Conservation (phyloP, 2,797 vertebrate species). For the Apogon talboti region DNA sequence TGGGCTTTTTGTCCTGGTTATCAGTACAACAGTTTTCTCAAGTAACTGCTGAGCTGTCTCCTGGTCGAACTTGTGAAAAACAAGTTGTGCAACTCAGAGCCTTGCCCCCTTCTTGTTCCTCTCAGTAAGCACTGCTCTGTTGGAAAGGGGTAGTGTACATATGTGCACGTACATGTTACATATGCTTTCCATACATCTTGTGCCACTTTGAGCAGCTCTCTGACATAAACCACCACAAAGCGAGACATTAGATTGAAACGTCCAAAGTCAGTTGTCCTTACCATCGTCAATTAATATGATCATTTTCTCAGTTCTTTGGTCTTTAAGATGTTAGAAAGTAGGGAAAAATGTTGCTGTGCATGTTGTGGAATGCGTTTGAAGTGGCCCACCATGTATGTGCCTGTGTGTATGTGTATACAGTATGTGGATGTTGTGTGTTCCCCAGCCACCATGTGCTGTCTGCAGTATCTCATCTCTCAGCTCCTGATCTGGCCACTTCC, state of each 20-base stretch:
- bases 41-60: conserved; percentile 67
- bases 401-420: conserved; percentile 41
- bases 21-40: conserved; percentile 58
- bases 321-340: no score
- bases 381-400: conserved; percentile 82
- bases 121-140: conserved; percentile 67
- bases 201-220: conserved; percentile 16
- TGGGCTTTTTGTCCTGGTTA: conserved; percentile 51
- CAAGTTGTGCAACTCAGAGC: conserved; percentile 78
- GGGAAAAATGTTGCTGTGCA: conserved; percentile 49
- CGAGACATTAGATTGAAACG: conserved; percentile 8
- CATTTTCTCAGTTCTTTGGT: no score
- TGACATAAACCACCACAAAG: neutral
- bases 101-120: conserved; percentile 72
- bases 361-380: conserved; percentile 86
- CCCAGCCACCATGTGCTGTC: conserved; percentile 52
- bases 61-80: conserved; percentile 66
- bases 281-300: no score
- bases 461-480: conserved; percentile 65
- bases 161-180: conserved; percentile 35
- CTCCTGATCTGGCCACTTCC: conserved; percentile 70
- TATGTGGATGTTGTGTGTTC: conserved; percentile 18
- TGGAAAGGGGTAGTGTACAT: conserved; percentile 42
- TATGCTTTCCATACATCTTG: conserved; percentile 25
- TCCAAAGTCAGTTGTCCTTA: conserved; percentile 2